phyloP scores from a whole-genome alignment of 2,797 vertebrate genomes.

The Danio tinwini region DNA sequence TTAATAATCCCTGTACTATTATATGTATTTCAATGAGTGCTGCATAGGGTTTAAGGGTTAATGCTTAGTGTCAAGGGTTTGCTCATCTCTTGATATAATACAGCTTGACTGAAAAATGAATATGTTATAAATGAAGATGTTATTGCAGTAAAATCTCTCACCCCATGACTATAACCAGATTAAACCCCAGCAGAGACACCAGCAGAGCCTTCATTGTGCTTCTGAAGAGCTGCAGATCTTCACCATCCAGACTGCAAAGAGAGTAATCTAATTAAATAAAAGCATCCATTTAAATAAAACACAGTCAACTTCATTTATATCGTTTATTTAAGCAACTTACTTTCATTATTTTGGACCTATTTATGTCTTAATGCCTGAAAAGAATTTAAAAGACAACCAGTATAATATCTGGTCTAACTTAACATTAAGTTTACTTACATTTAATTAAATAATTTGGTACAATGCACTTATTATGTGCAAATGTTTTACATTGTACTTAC shows the following conservation, averaged over 20 bases:
- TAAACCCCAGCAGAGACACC: slow-evolving; percentile 69
- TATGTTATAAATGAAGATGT: no score
- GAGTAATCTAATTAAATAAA: not conserved
- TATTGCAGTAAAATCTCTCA: slow-evolving; percentile 53
- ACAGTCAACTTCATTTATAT: not conserved
- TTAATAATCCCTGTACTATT: no score
- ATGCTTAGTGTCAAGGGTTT: no score
- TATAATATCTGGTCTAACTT: no score
- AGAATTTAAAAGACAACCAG: not conserved
- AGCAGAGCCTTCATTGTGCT: slow-evolving; percentile 68
- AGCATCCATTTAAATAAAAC: not conserved
- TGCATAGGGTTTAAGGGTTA: no score
- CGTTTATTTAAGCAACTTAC: not conserved
- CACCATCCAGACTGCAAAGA: slow-evolving; percentile 10
- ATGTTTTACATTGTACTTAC: no score
- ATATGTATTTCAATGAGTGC: no score
- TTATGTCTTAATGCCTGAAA: not conserved
- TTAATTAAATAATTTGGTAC: no score
- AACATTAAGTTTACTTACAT: no score
- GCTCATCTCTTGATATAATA: no score
- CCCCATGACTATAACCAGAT: slow-evolving; percentile 69
- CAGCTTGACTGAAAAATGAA: no score
- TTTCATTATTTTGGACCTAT: not conserved
- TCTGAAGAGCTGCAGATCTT: slow-evolving; percentile 26
- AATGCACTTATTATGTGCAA: no score